These are phyloP conservation scores for Hylomyscus alleni DNA, from an alignment of 2,797 vertebrate species.

Conservation along the genomic window DNA sequence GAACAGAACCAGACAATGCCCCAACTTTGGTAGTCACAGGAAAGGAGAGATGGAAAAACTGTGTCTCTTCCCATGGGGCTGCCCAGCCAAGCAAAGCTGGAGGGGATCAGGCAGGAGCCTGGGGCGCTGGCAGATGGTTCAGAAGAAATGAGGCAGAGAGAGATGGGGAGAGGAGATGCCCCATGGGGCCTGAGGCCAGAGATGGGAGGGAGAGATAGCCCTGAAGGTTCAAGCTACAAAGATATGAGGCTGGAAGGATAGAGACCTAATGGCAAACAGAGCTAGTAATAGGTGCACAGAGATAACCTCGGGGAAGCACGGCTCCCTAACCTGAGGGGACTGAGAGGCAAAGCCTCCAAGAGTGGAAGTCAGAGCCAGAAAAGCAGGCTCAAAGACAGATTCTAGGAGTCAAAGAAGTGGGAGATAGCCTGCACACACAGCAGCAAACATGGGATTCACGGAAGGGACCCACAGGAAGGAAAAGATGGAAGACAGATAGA, in stretches of 20 bases:
- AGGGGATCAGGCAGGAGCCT: conserved; percentile 48
- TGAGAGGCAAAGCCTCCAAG: not conserved
- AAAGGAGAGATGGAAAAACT: not conserved
- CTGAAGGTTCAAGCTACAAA: conserved; percentile 36
- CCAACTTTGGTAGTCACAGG: not conserved
- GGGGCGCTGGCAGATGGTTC: conserved; percentile 75
- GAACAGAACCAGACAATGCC: not conserved
- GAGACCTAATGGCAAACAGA: not conserved
- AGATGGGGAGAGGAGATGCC: conserved; percentile 58
- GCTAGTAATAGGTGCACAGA: not conserved
- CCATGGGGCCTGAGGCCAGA: conserved; percentile 56
- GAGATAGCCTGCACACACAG: not conserved
- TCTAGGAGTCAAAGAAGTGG: too few species aligned
- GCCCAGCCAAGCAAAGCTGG: conserved; percentile 45
- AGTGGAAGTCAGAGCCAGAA: not conserved
- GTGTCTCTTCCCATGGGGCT: conserved; percentile 46
- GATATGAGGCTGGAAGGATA: not conserved
- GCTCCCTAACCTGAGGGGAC: not conserved
- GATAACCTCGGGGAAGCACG: not conserved
- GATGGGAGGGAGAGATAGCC: not conserved
- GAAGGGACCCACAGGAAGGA: not conserved
- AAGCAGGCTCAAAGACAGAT: not conserved
- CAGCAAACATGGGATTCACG: not conserved
- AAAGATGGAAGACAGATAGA: not conserved
- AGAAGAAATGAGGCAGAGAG: conserved; percentile 83